Evolutionary conservation across 2,888 invertebrate species (phyloP), one percentile per base, ranked within the genome.

Genomic region (Molorchus minor): DNA sequence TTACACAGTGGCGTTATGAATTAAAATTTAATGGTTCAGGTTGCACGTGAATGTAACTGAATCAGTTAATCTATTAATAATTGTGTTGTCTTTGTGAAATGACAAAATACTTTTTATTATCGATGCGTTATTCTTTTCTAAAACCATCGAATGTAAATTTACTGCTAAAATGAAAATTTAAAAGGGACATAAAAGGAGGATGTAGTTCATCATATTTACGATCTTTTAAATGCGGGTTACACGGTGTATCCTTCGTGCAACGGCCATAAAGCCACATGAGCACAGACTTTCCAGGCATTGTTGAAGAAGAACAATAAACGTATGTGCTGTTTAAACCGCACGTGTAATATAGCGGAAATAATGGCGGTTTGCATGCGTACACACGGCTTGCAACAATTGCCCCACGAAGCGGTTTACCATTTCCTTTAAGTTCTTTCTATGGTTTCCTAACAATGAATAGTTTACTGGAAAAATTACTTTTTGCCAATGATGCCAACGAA

Each of bases 331-430:
- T 41, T 52, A 52, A 52, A 52, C 52, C 52, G 52, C 30, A 52
- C 41, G 41, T 30, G 52, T 52, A 52, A 52, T 54, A 54, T 46
- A 58, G 53, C 58, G 58, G 53, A 58, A 41, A 58, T 58, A 58
- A 58, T 58, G 40, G 44, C 30, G 47, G 35, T 47, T 47, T 47
- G 47, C 45, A 53, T 58, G 53, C 53, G 19, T 47, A 58, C 58
- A 41, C 58, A 58, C 53, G 58, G 30, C 41, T 38, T 41, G 52
- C 41, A 52, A 52, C 41, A 41, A 52, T 52, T 52, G 29, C 52
- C 29, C 52, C 12, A 12, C 35, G 2, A 36, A 36, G 20, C 47
- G 47, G 47, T 36, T 35, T 52, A 17, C 17, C 21, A 17, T 52
- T 52, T 21, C 51, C 20, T 41, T 33, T 12, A 29, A 25, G 38